Evolutionary conservation across 1,140 invertebrate species (phyloP).

Genomic region (Aphelinus atriplicis): DNA sequence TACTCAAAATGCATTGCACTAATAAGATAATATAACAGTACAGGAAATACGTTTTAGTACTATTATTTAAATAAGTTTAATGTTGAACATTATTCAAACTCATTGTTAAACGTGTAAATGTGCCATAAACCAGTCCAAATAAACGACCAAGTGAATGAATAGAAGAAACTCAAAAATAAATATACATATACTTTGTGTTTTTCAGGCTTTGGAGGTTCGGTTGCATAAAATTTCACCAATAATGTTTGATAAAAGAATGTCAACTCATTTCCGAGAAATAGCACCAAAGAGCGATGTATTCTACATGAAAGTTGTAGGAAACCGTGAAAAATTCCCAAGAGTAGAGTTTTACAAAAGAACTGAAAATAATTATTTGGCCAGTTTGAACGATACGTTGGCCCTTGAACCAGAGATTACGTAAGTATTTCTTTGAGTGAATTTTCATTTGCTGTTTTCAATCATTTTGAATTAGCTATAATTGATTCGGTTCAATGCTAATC

Average conservation of each 20-base stretch:
- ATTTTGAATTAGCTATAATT: too few species aligned
- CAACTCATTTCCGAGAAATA: slow-evolving; percentile 60
- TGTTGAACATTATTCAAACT: background rate
- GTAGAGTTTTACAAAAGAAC: slow-evolving; percentile 73
- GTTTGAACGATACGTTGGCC: slow-evolving; percentile 70
- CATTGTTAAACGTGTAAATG: too few species aligned
- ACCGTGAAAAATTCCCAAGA: slow-evolving; percentile 47
- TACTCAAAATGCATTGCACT: too few species aligned
- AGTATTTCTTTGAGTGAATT: slow-evolving; percentile 32
- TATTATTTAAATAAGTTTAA: background rate
- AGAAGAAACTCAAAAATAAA: too few species aligned
- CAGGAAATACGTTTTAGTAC: background rate
- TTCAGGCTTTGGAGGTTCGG: slow-evolving; percentile 67
- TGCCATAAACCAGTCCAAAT: too few species aligned
- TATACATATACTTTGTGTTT: slow-evolving; percentile 4
- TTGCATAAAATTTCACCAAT: slow-evolving; percentile 64
- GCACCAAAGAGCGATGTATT: slow-evolving; percentile 63
- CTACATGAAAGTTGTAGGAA: slow-evolving; percentile 57
- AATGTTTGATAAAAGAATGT: slow-evolving; percentile 60
- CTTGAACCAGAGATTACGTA: slow-evolving; percentile 57
- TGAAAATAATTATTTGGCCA: slow-evolving; percentile 68
- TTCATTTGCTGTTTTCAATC: background rate
- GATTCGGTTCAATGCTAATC: too few species aligned
- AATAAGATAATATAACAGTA: too few species aligned
- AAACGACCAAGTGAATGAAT: too few species aligned